These are phyloP conservation scores for Ephydatia muelleri DNA, from an alignment of 37 sponge, comb jelly and placozoan genomes.

Conservation along the genomic window DNA sequence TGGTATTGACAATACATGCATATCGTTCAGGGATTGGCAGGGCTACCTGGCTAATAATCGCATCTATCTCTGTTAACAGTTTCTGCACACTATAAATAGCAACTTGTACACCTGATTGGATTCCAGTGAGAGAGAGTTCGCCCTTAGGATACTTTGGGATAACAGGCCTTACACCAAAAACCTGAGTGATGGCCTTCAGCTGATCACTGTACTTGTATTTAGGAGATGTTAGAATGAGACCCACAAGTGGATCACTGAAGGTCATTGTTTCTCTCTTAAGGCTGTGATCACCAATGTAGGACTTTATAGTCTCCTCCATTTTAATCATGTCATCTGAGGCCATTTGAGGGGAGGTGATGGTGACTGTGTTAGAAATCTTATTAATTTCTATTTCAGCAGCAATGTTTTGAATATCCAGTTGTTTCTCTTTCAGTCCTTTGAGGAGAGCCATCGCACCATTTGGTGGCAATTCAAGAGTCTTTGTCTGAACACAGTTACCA, in stretches of 20 bases:
- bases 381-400: conserved; percentile 10
- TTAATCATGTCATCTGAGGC: conserved; percentile 28
- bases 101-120: neutral
- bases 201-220: neutral
- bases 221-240: conserved; percentile 17
- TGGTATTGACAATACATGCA: conserved; percentile 15
- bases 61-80: neutral
- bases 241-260: conserved; percentile 32
- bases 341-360: conserved; percentile 14
- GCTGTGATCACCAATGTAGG: conserved; percentile 27
- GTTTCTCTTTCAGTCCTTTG: conserved; percentile 24
- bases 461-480: neutral
- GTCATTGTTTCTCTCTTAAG: conserved; percentile 8
- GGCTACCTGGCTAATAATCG: conserved; percentile 11
- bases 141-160: neutral
- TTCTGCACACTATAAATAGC: neutral
- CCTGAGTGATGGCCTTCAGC: neutral
- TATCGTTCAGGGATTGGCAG: neutral
- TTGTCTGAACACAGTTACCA: conserved; percentile 3
- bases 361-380: conserved; percentile 7
- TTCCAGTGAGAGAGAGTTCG: neutral
- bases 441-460: conserved; percentile 2
- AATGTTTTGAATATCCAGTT: neutral
- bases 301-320: conserved; percentile 29
- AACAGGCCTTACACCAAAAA: neutral